These are phyloP conservation scores for Melanerpes aurifrons DNA, from an alignment of 2,113 vertebrate genomes.

Conservation along the genomic window DNA sequence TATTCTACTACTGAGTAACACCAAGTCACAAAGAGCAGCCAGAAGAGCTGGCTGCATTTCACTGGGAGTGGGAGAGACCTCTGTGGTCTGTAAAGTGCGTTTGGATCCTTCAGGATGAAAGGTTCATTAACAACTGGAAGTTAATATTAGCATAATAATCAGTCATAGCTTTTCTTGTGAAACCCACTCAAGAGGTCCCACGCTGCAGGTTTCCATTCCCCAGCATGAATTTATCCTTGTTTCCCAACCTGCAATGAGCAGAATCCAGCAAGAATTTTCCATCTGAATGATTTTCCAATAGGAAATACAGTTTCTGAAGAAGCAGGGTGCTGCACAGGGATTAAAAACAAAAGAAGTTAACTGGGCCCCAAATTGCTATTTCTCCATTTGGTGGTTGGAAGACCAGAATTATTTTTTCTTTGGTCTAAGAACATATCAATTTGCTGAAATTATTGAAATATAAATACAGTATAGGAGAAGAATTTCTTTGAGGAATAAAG, in stretches of 20 bases:
- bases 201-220: not conserved
- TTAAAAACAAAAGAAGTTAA: not conserved
- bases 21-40: not conserved
- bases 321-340: accelerated
- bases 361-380: not conserved
- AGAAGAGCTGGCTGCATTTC: not conserved
- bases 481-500: not conserved
- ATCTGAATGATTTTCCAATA: slow-evolving; percentile 5
- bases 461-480: not conserved
- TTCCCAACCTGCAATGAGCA: not conserved
- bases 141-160: slow-evolving; percentile 59
- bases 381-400: not conserved
- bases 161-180: not conserved
- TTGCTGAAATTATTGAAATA: not conserved
- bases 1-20: not conserved
- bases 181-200: slow-evolving; percentile 14
- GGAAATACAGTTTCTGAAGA: not conserved
- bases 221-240: accelerated
- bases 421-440: not conserved
- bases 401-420: not conserved
- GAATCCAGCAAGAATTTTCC: not conserved
- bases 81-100: not conserved
- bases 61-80: not conserved
- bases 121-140: slow-evolving; percentile 18
- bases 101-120: slow-evolving; percentile 41